Evolutionary conservation across 1,140 invertebrate genomes (phyloP).

Genomic region (Condylostylus longicornis): DNA sequence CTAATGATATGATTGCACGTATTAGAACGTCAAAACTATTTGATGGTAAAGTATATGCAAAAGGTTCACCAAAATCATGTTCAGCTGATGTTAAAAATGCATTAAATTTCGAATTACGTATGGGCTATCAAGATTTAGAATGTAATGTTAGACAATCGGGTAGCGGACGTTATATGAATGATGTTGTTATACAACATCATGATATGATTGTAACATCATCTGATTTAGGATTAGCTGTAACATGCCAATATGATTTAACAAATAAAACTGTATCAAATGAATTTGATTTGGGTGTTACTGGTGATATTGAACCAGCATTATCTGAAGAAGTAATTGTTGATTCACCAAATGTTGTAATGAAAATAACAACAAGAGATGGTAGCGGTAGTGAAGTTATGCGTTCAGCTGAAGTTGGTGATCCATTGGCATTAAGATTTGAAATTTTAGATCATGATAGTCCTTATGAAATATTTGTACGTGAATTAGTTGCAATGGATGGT

Average conservation of each 20-base stretch:
- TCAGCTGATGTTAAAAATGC: constrained; percentile 71
- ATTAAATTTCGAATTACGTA: constrained; percentile 71
- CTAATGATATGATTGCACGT: constrained; percentile 81
- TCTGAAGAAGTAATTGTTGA: constrained; percentile 76
- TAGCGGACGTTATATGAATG: constrained; percentile 69
- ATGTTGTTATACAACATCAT: constrained; percentile 85
- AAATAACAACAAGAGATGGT: constrained; percentile 66
- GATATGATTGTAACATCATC: constrained; percentile 88
- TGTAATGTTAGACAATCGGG: constrained; percentile 80
- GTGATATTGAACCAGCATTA: constrained; percentile 62
- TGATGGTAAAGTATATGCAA: constrained; percentile 87
- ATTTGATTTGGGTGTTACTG: constrained; percentile 73
- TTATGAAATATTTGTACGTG: constrained; percentile 87
- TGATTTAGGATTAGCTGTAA: constrained; percentile 81
- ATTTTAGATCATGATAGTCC: constrained; percentile 81
- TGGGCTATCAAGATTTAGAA: constrained; percentile 80
- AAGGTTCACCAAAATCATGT: constrained; percentile 84
- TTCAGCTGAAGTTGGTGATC: constrained; percentile 78
- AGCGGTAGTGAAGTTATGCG: constrained; percentile 57
- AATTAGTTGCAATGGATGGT: constrained; percentile 86
- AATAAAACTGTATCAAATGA: constrained; percentile 87
- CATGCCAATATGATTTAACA: constrained; percentile 83
- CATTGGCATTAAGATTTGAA: constrained; percentile 76
- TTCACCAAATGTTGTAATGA: constrained; percentile 87
- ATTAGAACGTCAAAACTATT: constrained; percentile 85